Conservation (phyloP, 2,113 vertebrate species). For the Oenanthe melanoleuca region DNA sequence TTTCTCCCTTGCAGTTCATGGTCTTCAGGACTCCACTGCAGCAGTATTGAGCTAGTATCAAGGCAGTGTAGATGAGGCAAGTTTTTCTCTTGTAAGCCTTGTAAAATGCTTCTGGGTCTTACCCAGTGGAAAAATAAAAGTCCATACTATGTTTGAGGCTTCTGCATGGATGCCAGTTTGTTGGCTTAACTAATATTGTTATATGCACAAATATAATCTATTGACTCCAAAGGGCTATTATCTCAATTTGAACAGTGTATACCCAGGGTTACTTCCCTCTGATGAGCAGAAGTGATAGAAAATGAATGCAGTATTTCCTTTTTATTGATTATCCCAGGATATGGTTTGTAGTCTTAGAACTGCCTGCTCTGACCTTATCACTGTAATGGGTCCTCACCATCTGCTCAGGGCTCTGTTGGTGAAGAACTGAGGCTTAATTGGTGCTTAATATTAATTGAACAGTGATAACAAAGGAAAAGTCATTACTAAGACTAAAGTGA, state of each 20-base stretch:
- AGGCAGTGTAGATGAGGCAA: background rate
- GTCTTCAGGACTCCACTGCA: background rate
- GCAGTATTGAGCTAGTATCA: background rate
- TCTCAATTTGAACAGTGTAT: background rate
- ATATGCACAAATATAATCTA: background rate
- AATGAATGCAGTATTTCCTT: background rate
- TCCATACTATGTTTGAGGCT: background rate
- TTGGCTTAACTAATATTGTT: background rate
- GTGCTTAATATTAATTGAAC: slow-evolving; percentile 38
- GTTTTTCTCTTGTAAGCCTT: background rate
- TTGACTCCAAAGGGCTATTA: background rate
- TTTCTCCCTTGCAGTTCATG: background rate
- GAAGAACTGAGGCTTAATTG: slow-evolving; percentile 6
- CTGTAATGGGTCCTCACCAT: background rate
- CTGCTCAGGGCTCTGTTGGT: background rate
- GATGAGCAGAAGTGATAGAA: background rate
- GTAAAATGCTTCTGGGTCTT: background rate
- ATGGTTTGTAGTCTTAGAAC: background rate
- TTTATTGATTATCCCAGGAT: background rate
- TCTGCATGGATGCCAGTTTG: background rate
- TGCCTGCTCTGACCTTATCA: background rate
- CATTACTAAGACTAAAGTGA: slow-evolving; percentile 43
- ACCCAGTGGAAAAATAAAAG: background rate
- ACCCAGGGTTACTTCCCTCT: background rate
- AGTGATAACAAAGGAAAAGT: slow-evolving; percentile 38